These are phyloP conservation scores for Drosophila suzukii DNA, from an alignment of 1,140 invertebrate species.

Conservation along the genomic window DNA sequence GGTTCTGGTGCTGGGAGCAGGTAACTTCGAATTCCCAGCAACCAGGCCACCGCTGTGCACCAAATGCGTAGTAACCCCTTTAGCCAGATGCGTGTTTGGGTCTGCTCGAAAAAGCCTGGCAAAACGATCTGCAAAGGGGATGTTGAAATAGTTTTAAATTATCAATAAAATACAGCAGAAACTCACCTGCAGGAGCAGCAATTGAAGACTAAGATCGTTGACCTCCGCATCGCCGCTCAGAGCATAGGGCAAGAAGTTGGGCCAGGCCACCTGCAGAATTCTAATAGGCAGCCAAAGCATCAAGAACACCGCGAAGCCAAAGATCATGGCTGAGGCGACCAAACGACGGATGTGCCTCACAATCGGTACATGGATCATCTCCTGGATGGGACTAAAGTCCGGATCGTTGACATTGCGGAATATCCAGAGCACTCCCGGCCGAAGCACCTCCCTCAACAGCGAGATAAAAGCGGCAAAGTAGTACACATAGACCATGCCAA, in stretches of 20 bases:
- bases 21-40: conserved; percentile 95
- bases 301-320: conserved; percentile 97
- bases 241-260: conserved; percentile 97
- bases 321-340: conserved; percentile 96
- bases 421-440: conserved; percentile 99
- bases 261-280: conserved; percentile 92
- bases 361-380: conserved; percentile 99
- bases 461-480: conserved; percentile 99
- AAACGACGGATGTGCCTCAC: conserved; percentile 95
- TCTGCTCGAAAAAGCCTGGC: conserved; percentile 97
- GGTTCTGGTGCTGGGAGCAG: conserved; percentile 88
- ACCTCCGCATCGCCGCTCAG: conserved; percentile 93
- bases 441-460: conserved; percentile 93
- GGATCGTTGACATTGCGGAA: conserved; percentile 98
- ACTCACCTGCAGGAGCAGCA: conserved; percentile 94
- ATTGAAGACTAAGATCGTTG: conserved; percentile 96
- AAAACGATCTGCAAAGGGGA: conserved; percentile 90
- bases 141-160: neutral
- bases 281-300: conserved; percentile 98
- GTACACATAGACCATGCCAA: conserved; percentile 99
- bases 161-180: neutral
- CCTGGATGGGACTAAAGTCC: conserved; percentile 99
- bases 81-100: conserved; percentile 96
- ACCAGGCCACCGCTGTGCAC: conserved; percentile 94
- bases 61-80: conserved; percentile 94